Base-by-base conservation (phyloP, 2,113 vertebrate genomes). In the Lucifuga dentata region DNA sequence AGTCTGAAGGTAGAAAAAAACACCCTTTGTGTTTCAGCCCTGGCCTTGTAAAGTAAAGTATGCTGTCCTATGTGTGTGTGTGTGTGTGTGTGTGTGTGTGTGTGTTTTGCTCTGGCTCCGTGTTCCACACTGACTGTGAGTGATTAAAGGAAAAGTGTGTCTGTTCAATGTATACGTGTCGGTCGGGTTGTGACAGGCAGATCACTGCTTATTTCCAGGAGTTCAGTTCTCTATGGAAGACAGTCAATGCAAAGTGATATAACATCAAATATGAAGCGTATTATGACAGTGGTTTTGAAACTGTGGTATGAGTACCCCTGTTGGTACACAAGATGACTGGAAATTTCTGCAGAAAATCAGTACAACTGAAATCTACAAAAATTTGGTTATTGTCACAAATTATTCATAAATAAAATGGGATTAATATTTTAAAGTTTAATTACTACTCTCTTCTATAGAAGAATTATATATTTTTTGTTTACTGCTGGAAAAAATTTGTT, bases 1-100 rank as follows among this genome's bases (percentile, higher is more conserved):
- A 38, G 57, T 60, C 33, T 67, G 4, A 62, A 39, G 46, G 39
- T 46, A 49, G 41, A 50, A 85, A 69, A n/a, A 72, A 45, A 7
- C 19, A 39, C 32, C 35, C 13, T 57, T 55, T 65, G 57, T 46
- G 11, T 48, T 76, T 71, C 38, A 64, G 60, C 74, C 71, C 68
- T 40, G 44, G 15, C 76, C 80, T 78, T 85, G 75, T 84, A 83
- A 75, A 86, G 80, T 76, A 76, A 85, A 82, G 66, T 68, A 58
- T 69, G 68, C 64, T 29, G 35, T 53, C 2, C 8, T 81, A 65
- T 57, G 71, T 29, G 75, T 67, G 58, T 63, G 50, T 67, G 72
- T 65, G 23, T 43, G 56, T 17, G 41, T 44, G 40, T 32, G 56
- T 51, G 26, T 61, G 26, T 29, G 26, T 29, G 26, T 8, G 20